A percentile compares a stretch with the other conserved stretches of the same genome.
Conservation (phyloP, 2,113 vertebrate genomes). For the Pygoscelis antarcticus region DNA sequence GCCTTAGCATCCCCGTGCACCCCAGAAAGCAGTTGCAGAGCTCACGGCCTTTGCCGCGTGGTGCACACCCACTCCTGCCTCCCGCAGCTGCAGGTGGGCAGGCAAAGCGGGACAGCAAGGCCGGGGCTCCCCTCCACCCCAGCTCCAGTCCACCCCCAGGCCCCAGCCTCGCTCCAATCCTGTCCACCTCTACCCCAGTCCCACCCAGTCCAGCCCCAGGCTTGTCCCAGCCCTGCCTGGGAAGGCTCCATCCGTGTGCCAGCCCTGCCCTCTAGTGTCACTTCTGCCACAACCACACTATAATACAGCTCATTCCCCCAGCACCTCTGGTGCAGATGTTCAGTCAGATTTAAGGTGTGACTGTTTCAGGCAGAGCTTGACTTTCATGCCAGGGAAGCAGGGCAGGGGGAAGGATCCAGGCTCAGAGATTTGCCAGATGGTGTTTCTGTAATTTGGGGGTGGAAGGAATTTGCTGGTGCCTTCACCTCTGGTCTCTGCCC, state of each 20-base stretch:
- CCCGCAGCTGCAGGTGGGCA: not conserved
- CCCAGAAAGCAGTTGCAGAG: not conserved
- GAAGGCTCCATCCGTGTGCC: conserved; percentile 26
- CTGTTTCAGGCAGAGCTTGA: not conserved
- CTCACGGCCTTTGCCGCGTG: not conserved
- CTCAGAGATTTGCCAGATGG: not conserved
- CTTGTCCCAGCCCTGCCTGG: not conserved
- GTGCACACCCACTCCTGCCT: not conserved
- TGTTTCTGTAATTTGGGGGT: not conserved
- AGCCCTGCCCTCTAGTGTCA: conserved; percentile 72
- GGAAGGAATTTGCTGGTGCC: not conserved
- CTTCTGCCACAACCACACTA: not conserved
- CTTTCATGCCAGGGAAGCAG: not conserved
- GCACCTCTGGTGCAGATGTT: not conserved
- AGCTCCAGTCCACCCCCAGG: not conserved
- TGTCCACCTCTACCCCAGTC: not conserved
- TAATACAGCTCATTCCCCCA: accelerated
- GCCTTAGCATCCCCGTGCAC: not conserved
- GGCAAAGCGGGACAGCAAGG: accelerated
- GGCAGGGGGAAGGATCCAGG: not conserved
- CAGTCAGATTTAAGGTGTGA: not conserved
- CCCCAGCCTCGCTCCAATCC: not conserved
- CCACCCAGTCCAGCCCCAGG: too few species aligned
- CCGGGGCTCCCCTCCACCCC: not conserved
- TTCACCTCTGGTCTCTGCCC: not conserved